phyloP scores from a whole-genome alignment of 2,113 vertebrate genomes.

The human region DNA sequence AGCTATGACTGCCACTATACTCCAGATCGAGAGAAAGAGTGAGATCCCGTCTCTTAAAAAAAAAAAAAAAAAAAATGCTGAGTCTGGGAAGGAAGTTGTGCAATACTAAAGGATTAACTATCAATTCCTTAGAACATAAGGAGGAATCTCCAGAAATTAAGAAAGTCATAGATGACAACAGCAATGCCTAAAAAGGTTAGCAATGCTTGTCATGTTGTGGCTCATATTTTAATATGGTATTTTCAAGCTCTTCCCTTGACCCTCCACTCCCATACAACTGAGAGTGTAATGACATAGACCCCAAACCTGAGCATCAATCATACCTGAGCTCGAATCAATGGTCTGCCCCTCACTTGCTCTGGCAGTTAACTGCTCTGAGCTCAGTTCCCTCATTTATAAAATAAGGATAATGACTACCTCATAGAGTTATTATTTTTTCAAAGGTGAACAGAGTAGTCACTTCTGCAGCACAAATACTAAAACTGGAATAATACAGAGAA shows the following conservation, averaged over 20 bases:
- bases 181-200: neutral
- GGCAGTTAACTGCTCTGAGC: constrained; percentile 12
- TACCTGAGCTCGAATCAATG: neutral
- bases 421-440: constrained; percentile 29
- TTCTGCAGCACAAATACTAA: no score
- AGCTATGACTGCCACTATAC: no score
- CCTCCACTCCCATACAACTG: neutral
- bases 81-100: neutral
- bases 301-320: constrained; percentile 20
- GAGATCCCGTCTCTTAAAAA: no score
- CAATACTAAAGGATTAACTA: constrained; percentile 14
- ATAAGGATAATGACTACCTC: constrained; percentile 54
- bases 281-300: neutral
- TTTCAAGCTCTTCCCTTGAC: constrained; percentile 18
- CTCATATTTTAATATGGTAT: constrained; percentile 21
- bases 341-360: neutral
- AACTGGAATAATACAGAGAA: no score
- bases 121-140: constrained; percentile 18
- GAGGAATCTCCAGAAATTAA: constrained; percentile 8
- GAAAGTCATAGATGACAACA: constrained; percentile 9
- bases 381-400: constrained; percentile 29
- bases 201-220: neutral
- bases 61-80: neutral
- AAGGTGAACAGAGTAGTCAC: no score
- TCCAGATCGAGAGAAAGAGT: no score